phyloP scores from a whole-genome alignment of 2,888 invertebrate species.

The Synergus itoensis region DNA sequence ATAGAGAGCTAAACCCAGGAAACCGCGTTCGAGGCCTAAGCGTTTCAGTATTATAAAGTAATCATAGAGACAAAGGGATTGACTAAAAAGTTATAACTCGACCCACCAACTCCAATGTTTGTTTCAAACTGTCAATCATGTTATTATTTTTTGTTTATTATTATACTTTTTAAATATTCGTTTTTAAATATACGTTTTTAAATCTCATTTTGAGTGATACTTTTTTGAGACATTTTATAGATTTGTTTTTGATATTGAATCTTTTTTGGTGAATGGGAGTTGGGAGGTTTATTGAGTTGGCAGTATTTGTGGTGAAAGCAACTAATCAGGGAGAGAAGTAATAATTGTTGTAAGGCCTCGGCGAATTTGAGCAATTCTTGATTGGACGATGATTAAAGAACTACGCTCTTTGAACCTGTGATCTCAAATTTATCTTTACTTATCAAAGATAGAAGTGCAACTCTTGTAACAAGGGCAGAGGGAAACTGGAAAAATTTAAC shows the following conservation, averaged over 20 bases:
- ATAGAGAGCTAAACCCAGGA: constrained; percentile 28
- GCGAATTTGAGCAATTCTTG: not conserved
- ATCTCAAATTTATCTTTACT: constrained; percentile 60
- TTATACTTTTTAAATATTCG: not conserved
- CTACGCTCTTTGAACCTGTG: constrained; percentile 52
- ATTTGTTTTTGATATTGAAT: not conserved
- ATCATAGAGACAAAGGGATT: constrained; percentile 21
- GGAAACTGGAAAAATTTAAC: not conserved
- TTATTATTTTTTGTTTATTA: not conserved
- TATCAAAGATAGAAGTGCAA: constrained; percentile 49
- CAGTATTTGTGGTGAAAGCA: constrained; percentile 2
- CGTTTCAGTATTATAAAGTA: constrained; percentile 39
- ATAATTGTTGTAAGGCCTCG: not conserved
- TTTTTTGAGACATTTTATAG: not conserved
- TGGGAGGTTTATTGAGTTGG: constrained; percentile 10
- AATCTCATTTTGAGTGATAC: not conserved
- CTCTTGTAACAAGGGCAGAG: constrained; percentile 29
- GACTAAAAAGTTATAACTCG: not conserved
- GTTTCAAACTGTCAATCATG: not conserved
- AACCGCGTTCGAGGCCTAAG: constrained; percentile 38
- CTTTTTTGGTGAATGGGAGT: not conserved
- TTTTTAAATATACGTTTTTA: not conserved
- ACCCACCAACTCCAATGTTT: constrained; percentile 10
- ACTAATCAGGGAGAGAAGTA: constrained; percentile 19
- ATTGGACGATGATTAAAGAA: constrained; percentile 1